Conservation (phyloP, 2,797 vertebrate species). For the Sebastes taczanowskii region DNA sequence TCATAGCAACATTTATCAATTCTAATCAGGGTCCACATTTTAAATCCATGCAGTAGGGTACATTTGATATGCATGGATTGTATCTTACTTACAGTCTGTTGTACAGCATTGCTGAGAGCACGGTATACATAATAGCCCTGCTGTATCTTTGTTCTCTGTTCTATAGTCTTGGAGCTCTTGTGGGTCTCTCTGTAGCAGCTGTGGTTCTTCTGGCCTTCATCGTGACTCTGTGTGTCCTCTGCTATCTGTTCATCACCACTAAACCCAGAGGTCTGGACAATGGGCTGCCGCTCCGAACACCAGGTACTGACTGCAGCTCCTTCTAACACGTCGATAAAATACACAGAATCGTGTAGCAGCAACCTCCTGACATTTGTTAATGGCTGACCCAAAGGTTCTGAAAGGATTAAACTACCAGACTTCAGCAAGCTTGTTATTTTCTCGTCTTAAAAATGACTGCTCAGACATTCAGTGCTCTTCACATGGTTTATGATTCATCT, state of each 20-base stretch:
- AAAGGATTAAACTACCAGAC: not conserved
- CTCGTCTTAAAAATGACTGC: not conserved
- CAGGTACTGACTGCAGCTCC: slow-evolving; percentile 78
- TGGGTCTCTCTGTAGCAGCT: slow-evolving; percentile 91
- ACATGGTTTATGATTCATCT: not conserved
- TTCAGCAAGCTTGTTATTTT: not conserved
- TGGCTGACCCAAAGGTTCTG: not conserved
- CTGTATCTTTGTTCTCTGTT: slow-evolving; percentile 35
- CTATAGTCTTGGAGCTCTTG: slow-evolving; percentile 88
- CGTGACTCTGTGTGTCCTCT: slow-evolving; percentile 91
- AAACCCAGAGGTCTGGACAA: slow-evolving; percentile 90
- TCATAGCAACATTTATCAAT: not conserved
- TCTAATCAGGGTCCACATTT: not conserved
- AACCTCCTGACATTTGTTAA: slow-evolving; percentile 3
- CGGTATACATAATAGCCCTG: not conserved
- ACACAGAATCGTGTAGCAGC: not conserved
- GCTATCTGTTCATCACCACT: slow-evolving; percentile 91
- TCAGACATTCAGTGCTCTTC: not conserved
- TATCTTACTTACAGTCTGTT: not conserved
- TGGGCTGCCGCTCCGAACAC: slow-evolving; percentile 84
- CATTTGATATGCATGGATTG: not conserved
- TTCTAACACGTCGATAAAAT: not conserved
- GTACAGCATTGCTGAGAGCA: too few species aligned
- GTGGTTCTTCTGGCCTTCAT: slow-evolving; percentile 90
- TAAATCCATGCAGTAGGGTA: not conserved